phyloP scores from a whole-genome alignment of 1,140 invertebrate genomes.

The Oreohelix idahoensis region DNA sequence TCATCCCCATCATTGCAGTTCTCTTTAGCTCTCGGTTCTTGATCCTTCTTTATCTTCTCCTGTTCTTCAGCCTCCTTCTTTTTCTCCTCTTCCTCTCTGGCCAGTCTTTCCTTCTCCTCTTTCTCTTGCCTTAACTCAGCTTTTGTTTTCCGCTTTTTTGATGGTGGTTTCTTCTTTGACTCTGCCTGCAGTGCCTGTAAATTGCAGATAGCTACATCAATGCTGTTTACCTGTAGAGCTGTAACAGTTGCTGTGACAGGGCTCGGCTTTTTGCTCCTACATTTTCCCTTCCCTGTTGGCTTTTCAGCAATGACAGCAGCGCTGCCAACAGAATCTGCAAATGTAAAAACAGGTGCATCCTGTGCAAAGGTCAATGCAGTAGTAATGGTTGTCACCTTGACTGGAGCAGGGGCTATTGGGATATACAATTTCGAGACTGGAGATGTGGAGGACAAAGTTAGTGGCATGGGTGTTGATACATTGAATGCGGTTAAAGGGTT shows the following conservation, averaged over 20 bases:
- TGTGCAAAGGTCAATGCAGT: constrained; percentile 2
- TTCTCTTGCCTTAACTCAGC: constrained; percentile 34
- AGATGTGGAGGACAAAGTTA: background rate
- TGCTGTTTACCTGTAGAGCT: background rate
- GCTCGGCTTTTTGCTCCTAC: constrained; percentile 13
- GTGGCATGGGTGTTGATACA: background rate
- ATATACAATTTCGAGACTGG: constrained; percentile 3
- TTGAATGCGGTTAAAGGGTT: background rate
- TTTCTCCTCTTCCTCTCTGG: background rate
- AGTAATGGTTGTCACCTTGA: constrained; percentile 4
- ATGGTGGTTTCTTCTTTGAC: constrained; percentile 32
- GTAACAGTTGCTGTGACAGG: background rate
- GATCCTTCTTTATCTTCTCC: constrained; percentile 3
- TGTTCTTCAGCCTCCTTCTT: background rate
- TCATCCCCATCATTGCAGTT: background rate
- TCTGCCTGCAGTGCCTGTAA: background rate
- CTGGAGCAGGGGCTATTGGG: constrained; percentile 31
- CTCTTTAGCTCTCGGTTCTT: background rate
- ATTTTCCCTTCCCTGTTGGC: constrained; percentile 14
- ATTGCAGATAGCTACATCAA: background rate
- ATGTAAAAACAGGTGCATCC: constrained; percentile 4
- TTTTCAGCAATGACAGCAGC: background rate
- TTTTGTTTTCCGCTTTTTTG: constrained; percentile 34
- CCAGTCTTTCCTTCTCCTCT: constrained; percentile 29
- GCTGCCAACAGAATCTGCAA: background rate